Conservation (phyloP, 2,113 vertebrate species). For the Catharus minimus region DNA sequence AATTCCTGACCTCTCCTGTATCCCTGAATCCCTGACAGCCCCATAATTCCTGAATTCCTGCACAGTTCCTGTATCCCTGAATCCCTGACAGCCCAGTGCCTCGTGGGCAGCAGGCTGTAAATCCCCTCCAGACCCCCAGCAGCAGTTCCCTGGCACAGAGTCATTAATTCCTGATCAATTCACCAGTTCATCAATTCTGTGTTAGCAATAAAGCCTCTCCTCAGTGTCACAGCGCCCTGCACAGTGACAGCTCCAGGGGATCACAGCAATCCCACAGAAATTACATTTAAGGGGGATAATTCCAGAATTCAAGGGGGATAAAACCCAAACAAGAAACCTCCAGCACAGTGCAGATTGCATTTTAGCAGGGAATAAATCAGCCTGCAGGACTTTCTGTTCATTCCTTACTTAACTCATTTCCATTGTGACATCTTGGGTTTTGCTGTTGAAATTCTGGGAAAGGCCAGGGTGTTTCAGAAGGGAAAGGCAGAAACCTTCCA, state of each 20-base stretch:
- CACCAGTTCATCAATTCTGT: not conserved
- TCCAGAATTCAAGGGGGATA: not conserved
- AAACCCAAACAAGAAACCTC: not conserved
- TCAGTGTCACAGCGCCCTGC: not conserved
- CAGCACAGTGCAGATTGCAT: not conserved
- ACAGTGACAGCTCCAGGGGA: not conserved
- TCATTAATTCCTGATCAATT: constrained; percentile 15
- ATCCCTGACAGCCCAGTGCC: not conserved
- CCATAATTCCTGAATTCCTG: not conserved
- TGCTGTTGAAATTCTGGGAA: not conserved
- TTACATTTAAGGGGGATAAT: not conserved
- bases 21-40: not conserved
- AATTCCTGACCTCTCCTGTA: not conserved
- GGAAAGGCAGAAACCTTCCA: not conserved
- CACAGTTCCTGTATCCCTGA: not conserved
- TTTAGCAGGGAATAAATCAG: not conserved
- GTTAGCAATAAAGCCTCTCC: not conserved
- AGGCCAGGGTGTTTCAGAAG: not conserved
- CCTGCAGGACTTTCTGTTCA: not conserved
- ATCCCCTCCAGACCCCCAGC: not conserved
- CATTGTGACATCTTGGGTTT: not conserved
- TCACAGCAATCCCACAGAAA: not conserved
- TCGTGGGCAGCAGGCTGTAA: not conserved
- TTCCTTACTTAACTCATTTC: not conserved
- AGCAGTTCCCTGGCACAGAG: not conserved